Conservation (phyloP, 2,888 invertebrate genomes). For the Callinectes sapidus region DNA sequence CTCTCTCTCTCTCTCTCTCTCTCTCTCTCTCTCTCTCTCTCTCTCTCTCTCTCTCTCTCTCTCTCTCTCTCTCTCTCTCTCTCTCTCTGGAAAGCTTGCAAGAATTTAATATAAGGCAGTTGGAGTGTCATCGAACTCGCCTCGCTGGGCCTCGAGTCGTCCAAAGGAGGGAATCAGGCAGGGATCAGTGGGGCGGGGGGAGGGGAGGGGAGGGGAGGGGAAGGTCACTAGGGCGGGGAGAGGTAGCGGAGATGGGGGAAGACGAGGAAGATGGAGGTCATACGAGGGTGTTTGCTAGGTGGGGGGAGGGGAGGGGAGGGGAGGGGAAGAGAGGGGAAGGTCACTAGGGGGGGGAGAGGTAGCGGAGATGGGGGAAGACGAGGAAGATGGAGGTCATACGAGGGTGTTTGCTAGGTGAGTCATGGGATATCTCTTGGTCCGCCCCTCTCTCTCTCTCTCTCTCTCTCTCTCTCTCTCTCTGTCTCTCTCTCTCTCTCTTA, state of each 20-base stretch:
- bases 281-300: neutral
- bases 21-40: constrained; percentile 1
- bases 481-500: neutral
- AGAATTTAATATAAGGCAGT: neutral
- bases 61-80: constrained; percentile 1
- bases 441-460: neutral
- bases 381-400: neutral
- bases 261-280: neutral
- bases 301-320: neutral
- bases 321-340: neutral
- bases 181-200: neutral
- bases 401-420: neutral
- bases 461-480: neutral
- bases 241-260: neutral
- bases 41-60: neutral
- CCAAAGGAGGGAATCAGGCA: neutral
- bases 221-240: neutral
- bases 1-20: neutral
- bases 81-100: neutral
- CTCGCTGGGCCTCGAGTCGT: neutral
- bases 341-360: neutral
- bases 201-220: neutral
- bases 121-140: neutral
- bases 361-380: neutral
- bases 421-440: neutral